phyloP scores from a whole-genome alignment of 1,140 invertebrate genomes.

The Musca vetustissima region DNA sequence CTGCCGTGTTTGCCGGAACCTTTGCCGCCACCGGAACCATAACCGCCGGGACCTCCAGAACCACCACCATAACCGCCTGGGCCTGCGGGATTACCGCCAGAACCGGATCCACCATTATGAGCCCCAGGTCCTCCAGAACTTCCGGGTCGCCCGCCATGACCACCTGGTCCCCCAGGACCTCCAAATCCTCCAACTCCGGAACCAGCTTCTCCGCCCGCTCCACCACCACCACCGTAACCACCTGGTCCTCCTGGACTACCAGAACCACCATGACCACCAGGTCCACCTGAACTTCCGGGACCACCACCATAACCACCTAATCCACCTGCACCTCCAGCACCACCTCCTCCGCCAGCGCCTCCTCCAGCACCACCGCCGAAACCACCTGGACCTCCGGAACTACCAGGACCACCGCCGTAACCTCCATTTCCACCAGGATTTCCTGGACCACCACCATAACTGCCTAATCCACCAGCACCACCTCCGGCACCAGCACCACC shows the following conservation, averaged over 20 bases:
- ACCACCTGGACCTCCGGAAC: background rate
- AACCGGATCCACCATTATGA: constrained; percentile 18
- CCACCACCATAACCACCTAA: constrained; percentile 31
- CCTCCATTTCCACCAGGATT: constrained; percentile 32
- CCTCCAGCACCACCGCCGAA: constrained; percentile 2
- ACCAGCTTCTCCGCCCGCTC: constrained; percentile 31
- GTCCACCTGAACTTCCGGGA: background rate
- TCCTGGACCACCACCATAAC: background rate
- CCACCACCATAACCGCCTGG: too few relatives aligned
- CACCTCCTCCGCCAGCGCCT: background rate
- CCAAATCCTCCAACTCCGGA: background rate
- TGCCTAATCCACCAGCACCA: background rate
- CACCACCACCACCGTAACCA: background rate
- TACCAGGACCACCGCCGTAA: background rate
- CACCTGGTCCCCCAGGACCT: background rate
- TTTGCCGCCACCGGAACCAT: too few relatives aligned
- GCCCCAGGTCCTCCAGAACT: background rate
- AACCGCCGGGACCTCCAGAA: too few relatives aligned
- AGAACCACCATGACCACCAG: background rate
- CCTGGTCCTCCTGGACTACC: background rate
- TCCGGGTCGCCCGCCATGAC: background rate
- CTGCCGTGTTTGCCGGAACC: too few relatives aligned
- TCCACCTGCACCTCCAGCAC: background rate
- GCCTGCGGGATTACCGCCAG: too few relatives aligned
- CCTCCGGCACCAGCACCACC: background rate